Percentiles rank a stretch among this genome's conserved stretches.
phyloP scores from a whole-genome alignment of 2,888 invertebrate genomes.

The Ashinkailepas kermadecensis region DNA sequence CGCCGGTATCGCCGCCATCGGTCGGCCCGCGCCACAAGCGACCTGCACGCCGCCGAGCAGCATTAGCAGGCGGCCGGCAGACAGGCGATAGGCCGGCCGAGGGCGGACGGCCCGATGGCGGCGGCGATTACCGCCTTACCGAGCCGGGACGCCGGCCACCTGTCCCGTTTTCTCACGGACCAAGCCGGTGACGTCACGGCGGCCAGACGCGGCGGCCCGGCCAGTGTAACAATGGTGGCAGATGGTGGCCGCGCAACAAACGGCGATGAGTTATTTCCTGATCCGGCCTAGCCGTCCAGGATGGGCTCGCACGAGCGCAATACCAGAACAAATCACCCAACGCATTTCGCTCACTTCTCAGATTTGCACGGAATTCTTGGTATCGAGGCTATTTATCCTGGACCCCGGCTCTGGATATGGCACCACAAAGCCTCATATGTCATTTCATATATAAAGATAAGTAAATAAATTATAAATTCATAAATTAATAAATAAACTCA shows the following conservation, averaged over 20 bases:
- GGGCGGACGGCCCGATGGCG: not conserved
- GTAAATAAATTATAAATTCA: no score
- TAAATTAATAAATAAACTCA: no score
- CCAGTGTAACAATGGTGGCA: not conserved
- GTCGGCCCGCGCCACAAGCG: not conserved
- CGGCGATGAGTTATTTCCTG: not conserved
- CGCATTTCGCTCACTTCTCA: no score
- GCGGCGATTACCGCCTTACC: not conserved
- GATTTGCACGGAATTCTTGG: no score
- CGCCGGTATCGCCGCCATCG: not conserved
- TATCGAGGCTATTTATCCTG: no score
- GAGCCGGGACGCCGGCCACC: not conserved
- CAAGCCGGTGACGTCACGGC: not conserved
- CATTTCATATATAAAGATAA: no score
- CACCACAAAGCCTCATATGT: no score
- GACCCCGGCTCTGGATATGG: no score
- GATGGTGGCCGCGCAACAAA: not conserved
- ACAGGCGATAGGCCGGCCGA: not conserved
- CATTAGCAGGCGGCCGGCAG: not conserved
- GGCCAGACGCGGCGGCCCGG: no score
- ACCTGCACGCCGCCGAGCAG: not conserved
- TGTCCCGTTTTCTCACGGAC: conserved; percentile 17
- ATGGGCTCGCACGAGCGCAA: no score
- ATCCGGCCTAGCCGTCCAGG: no score
- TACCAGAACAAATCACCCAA: no score